Conservation (phyloP, 2,797 vertebrate genomes). For the Poecilia velifera region DNA sequence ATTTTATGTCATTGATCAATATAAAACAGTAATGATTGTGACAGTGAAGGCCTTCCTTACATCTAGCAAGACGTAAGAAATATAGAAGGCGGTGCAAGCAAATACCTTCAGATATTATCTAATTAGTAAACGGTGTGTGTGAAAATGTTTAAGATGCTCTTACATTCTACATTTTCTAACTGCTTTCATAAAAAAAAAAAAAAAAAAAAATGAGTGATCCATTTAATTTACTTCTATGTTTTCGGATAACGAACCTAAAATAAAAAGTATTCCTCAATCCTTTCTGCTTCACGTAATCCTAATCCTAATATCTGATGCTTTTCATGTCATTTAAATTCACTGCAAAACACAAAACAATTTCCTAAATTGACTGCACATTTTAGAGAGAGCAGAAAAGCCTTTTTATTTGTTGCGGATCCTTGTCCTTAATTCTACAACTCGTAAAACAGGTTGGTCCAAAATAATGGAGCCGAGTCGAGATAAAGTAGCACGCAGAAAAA, state of each 20-base stretch:
- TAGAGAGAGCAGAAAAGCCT: conserved; percentile 9
- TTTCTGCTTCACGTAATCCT: conserved; percentile 51
- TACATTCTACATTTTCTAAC: not conserved
- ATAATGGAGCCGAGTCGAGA: conserved; percentile 17
- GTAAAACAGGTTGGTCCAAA: conserved; percentile 12
- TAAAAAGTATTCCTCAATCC: conserved; percentile 35
- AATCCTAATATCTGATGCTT: conserved; percentile 57
- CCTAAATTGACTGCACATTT: conserved; percentile 12
- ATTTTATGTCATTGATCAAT: not conserved
- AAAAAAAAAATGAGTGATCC: not conserved
- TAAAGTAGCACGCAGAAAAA: conserved; percentile 8
- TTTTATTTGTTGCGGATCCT: conserved; percentile 15
- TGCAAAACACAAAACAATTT: conserved; percentile 21
- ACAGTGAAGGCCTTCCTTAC: not conserved
- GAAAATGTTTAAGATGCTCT: not conserved
- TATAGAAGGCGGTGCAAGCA: not conserved
- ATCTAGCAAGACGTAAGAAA: not conserved
- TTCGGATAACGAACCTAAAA: conserved; percentile 20
- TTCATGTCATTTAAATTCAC: conserved; percentile 10
- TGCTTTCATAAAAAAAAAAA: not conserved
- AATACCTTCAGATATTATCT: not conserved
- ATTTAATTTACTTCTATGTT: not conserved
- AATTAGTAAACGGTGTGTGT: not conserved
- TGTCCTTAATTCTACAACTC: conserved; percentile 27
- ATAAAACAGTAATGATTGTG: not conserved